Evolutionary conservation across 2,888 invertebrate genomes (phyloP).

Genomic region (Meliscaeva auricollis): DNA sequence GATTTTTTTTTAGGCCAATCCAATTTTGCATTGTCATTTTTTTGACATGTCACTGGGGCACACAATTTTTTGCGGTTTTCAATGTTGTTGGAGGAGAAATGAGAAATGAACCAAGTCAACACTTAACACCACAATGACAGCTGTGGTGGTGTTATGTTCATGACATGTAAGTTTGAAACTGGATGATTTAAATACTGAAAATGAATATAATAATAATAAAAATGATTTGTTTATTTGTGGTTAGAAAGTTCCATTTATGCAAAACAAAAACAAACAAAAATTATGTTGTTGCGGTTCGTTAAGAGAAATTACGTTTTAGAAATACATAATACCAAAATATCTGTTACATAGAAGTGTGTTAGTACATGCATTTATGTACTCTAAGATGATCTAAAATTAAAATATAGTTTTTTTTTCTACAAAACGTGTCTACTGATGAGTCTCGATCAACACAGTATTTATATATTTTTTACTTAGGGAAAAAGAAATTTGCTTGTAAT

Average conservation of each 20-base stretch:
- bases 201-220: constrained; percentile 31
- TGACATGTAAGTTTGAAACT: constrained; percentile 40
- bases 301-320: constrained; percentile 47
- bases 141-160: constrained; percentile 19
- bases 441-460: not conserved
- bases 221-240: constrained; percentile 57
- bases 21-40: constrained; percentile 46
- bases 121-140: not conserved
- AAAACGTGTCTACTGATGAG: constrained; percentile 17
- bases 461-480: too few species aligned
- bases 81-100: constrained; percentile 21
- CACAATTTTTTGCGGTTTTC: constrained; percentile 5
- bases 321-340: not conserved
- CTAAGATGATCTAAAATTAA: too few species aligned
- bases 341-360: too few species aligned
- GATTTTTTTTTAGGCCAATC: constrained; percentile 57
- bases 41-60: constrained; percentile 48
- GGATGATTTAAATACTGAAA: constrained; percentile 28
- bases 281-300: constrained; percentile 28
- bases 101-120: not conserved
- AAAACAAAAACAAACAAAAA: constrained; percentile 18
- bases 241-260: constrained; percentile 68
- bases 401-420: too few species aligned
- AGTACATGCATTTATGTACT: too few species aligned
- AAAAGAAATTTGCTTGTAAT: constrained; percentile 27